phyloP scores from a whole-genome alignment of 2,888 invertebrate genomes.

The Melangyna quadrimaculata region DNA sequence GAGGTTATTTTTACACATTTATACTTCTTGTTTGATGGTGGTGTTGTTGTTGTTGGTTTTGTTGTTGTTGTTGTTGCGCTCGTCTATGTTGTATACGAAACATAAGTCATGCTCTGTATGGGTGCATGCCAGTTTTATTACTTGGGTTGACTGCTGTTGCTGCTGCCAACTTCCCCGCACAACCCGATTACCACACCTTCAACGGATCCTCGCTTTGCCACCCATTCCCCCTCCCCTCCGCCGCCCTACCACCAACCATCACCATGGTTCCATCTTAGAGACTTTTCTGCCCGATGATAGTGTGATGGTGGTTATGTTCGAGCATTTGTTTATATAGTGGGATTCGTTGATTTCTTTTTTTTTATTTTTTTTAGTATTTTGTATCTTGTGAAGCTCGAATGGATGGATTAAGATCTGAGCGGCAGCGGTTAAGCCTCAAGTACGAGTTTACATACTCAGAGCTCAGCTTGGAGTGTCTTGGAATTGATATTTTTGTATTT shows the following conservation, averaged over 20 bases:
- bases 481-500: conserved; percentile 45
- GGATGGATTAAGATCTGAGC: conserved; percentile 67
- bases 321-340: conserved; percentile 52
- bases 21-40: conserved; percentile 51
- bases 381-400: conserved; percentile 55
- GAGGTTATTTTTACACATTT: conserved; percentile 80
- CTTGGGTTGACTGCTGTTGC: conserved; percentile 36
- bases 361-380: conserved; percentile 9
- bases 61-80: conserved; percentile 42
- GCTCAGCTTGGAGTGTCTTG: conserved; percentile 45
- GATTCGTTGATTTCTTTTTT: conserved; percentile 30
- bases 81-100: conserved; percentile 46
- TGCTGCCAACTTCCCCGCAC: conserved; percentile 20
- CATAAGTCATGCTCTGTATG: conserved; percentile 71
- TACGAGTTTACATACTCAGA: conserved; percentile 23
- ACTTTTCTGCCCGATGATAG: conserved; percentile 18
- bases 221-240: conserved; percentile 39
- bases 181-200: conserved; percentile 12
- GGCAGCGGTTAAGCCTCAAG: conserved; percentile 33
- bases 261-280: conserved; percentile 32
- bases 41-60: conserved; percentile 44
- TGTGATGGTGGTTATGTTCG: conserved; percentile 62
- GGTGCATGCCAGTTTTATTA: conserved; percentile 61
- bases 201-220: not conserved
- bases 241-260: conserved; percentile 13